Percentiles rank a stretch among this genome's conserved stretches.
phyloP scores from a whole-genome alignment of 1,140 invertebrate genomes.

The Parapsyche elsis region DNA sequence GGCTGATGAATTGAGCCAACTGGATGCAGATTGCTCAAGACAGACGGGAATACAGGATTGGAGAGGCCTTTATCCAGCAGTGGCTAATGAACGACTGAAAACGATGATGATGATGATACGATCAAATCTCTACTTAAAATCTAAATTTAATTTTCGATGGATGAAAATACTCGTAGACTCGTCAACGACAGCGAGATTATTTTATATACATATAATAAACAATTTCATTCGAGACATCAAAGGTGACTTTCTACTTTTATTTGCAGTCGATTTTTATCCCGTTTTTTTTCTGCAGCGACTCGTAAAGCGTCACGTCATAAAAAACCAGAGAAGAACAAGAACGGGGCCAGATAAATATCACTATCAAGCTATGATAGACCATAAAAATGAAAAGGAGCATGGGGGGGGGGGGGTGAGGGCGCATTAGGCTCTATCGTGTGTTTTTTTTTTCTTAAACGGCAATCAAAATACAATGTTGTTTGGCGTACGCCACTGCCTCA shows the following conservation, averaged over 20 bases:
- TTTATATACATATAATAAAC: too few species aligned
- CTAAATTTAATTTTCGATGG: too few species aligned
- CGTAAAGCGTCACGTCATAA: slow-evolving; percentile 25
- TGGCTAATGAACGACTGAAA: too few species aligned
- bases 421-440: not conserved
- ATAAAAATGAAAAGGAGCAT: slow-evolving; percentile 19
- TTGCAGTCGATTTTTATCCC: not conserved
- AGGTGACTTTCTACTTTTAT: not conserved
- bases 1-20: too few species aligned
- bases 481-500: not conserved
- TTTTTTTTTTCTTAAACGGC: not conserved
- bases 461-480: slow-evolving; percentile 21
- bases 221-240: not conserved
- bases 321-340: not conserved
- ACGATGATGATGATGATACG: too few species aligned
- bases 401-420: too few species aligned
- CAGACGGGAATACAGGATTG: too few species aligned
- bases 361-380: slow-evolving; percentile 28
- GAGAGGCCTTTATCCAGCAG: too few species aligned
- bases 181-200: too few species aligned
- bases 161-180: too few species aligned
- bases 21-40: too few species aligned
- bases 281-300: not conserved
- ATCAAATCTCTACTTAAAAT: too few species aligned
- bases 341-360: slow-evolving; percentile 20